Base-by-base conservation (phyloP, 1,140 invertebrate species). In the Halictus rubicundus region DNA sequence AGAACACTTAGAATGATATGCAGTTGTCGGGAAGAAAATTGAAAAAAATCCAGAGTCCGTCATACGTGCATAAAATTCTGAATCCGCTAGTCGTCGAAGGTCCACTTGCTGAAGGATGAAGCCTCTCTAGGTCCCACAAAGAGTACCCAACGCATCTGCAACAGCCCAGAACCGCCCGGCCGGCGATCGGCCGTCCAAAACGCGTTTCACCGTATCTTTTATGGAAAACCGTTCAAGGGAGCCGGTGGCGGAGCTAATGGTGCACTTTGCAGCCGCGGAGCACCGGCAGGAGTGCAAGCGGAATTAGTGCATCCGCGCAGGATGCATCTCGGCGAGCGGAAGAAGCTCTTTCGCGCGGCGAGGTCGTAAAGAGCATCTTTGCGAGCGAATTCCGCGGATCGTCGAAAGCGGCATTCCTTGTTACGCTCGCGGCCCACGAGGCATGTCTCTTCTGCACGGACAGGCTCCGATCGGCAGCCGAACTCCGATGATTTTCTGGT, bases 391-490 rank as follows among this genome's bases (percentile, higher is more conserved):
- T 65, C 84, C 59, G 63, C n/a, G 72, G 37, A 68, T 39, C 72
- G 78, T 86, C 74, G 83, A 87, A 83, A 86, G 83, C 39, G 72
- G 85, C 88, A 87, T 89, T 88, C 88, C 82, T 27, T 87, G 89
- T 90, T 86, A 88, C 88, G 88, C 88, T 89, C 83, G 82, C 83
- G 87, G 84, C 84, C 81, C 89, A 88, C 86, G 71, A 90, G 89
- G 88, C 83, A 90, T 90, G 80, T 89, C 78, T 81, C 88, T 85
- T 83, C 81, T 65, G 46, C 66, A 60, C 70, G 79, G 68, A 46
- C 74, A 66, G 59, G 19, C 16, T 32, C 25, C 78, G 65, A 32
- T 65, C 42, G 27, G 21, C 65, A 49, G 49, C 66, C 32, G 60
- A 75, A 42, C 23, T 37, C 27, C 76, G 54, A 85, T 83, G 77